phyloP scores from a whole-genome alignment of 2,888 invertebrate species.

The Drosophila dives region DNA sequence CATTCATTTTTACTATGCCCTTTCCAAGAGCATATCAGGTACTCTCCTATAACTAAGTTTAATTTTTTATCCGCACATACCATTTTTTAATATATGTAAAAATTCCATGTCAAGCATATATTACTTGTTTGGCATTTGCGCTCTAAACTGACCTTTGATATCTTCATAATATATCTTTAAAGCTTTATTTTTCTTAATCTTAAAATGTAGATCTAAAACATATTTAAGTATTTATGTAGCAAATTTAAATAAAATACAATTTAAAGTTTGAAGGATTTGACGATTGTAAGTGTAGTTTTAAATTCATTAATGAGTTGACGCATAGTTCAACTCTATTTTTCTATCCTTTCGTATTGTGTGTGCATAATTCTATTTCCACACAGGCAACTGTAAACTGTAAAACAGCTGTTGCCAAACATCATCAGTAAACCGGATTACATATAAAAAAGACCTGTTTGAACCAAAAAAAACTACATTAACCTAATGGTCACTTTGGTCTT shows the following conservation, averaged over 20 bases:
- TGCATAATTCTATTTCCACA: neutral
- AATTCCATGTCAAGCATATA: neutral
- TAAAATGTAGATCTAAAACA: neutral
- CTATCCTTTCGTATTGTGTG: neutral
- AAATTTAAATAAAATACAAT: neutral
- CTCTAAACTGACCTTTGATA: neutral
- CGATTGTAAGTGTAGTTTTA: neutral
- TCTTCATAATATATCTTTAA: neutral
- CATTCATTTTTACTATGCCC: conserved; percentile 7
- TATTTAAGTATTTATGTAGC: neutral
- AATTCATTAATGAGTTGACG: neutral
- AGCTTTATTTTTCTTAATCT: neutral
- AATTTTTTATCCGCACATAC: neutral
- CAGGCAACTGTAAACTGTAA: neutral
- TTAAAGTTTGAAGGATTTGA: neutral
- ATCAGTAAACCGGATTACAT: neutral
- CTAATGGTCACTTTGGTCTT: neutral
- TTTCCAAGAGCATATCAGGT: conserved; percentile 3
- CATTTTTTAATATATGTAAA: neutral
- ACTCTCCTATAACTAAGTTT: neutral
- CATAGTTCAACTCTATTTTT: neutral
- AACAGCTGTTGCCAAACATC: neutral
- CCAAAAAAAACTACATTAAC: neutral
- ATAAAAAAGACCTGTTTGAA: neutral
- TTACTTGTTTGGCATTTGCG: neutral